phyloP scores from a whole-genome alignment of 1,140 invertebrate species.

The Magallana angulata region DNA sequence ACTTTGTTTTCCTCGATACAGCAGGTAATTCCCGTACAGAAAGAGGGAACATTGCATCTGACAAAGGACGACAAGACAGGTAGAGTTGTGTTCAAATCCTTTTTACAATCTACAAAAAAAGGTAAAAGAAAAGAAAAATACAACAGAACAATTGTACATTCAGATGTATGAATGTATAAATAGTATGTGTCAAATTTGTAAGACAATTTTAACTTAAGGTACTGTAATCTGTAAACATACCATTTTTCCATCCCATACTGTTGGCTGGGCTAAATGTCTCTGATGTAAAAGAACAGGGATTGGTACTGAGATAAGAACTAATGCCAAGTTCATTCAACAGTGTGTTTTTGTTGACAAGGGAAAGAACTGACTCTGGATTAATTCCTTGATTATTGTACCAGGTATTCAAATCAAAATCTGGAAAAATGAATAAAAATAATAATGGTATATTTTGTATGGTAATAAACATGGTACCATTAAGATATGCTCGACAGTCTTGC shows the following conservation, averaged over 20 bases:
- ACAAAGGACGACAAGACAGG: background rate
- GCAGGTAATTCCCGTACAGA: slow-evolving; percentile 33
- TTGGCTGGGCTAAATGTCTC: slow-evolving; percentile 16
- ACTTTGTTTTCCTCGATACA: slow-evolving; percentile 2
- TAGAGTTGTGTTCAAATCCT: background rate
- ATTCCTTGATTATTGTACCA: slow-evolving; percentile 16
- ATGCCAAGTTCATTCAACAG: slow-evolving; percentile 19
- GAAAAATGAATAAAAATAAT: background rate
- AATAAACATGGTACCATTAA: background rate
- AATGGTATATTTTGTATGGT: background rate
- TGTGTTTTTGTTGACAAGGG: background rate
- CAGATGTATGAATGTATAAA: too few species aligned
- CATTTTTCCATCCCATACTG: slow-evolving; percentile 27
- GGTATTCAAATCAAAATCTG: background rate
- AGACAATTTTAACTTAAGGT: too few species aligned
- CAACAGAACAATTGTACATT: too few species aligned
- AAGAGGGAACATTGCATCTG: slow-evolving; percentile 26
- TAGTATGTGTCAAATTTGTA: too few species aligned
- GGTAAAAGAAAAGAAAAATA: background rate
- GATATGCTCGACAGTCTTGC: too few species aligned
- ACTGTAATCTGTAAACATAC: background rate
- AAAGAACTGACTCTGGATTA: slow-evolving; percentile 14
- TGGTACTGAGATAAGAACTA: background rate
- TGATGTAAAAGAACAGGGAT: slow-evolving; percentile 17
- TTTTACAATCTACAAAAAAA: slow-evolving; percentile 12